Evolutionary conservation across 64 coral and sea anemone species (phyloP).

Genomic region (Anthopleura sola): DNA sequence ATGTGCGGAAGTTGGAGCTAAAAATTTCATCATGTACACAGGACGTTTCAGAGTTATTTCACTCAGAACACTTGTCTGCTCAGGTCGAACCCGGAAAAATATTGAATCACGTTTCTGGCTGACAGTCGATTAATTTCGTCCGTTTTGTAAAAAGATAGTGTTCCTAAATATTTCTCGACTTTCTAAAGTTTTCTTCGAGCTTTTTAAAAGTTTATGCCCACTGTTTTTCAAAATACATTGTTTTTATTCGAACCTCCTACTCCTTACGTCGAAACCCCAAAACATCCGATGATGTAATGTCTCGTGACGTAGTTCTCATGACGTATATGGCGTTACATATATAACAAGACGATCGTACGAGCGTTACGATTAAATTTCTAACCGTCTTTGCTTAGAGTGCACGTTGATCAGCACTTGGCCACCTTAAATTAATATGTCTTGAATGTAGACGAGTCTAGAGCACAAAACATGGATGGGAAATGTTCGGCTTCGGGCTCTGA

Average conservation of each 20-base stretch:
- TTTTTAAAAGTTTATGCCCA: neutral
- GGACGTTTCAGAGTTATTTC: too few relatives aligned
- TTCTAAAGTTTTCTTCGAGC: too few relatives aligned
- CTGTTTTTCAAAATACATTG: neutral
- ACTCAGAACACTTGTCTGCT: too few relatives aligned
- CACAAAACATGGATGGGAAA: neutral
- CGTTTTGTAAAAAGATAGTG: too few relatives aligned
- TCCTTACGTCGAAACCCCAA: neutral
- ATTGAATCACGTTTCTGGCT: too few relatives aligned
- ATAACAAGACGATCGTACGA: neutral
- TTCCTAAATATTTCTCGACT: too few relatives aligned
- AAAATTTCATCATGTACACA: too few relatives aligned
- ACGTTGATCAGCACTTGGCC: neutral
- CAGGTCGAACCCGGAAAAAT: too few relatives aligned
- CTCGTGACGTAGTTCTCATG: neutral
- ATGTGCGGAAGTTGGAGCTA: too few relatives aligned
- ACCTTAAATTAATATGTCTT: neutral
- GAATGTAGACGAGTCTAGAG: neutral
- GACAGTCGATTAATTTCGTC: too few relatives aligned
- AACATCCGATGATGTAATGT: neutral
- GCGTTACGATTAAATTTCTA: neutral
- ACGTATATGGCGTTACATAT: neutral
- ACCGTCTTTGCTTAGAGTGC: neutral
- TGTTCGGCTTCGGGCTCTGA: neutral
- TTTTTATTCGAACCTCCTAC: neutral